Evolutionary conservation across 2,888 invertebrate genomes (phyloP).

Genomic region (Elmis aenea): DNA sequence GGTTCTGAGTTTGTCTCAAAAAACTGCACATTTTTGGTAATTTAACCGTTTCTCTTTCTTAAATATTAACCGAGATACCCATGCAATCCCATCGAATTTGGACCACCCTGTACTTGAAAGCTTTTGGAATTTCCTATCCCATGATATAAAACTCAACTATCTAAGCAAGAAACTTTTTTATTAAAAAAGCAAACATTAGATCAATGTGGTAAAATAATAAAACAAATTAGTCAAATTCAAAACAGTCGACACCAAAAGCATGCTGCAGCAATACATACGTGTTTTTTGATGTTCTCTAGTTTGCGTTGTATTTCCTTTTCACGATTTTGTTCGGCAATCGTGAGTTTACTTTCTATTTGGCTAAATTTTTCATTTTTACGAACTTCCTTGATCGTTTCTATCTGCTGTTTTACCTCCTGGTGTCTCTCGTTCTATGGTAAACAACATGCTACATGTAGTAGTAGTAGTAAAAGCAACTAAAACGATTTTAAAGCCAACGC

Average conservation of each 20-base stretch:
- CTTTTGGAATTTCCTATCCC: too few species aligned
- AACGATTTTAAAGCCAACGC: not conserved
- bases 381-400: conserved; percentile 31
- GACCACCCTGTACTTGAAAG: too few species aligned
- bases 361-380: conserved; percentile 47
- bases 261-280: too few species aligned
- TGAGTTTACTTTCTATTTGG: conserved; percentile 63
- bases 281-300: conserved; percentile 77
- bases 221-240: conserved; percentile 11
- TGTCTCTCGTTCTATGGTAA: conserved; percentile 53
- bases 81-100: too few species aligned
- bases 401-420: conserved; percentile 53
- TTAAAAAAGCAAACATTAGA: conserved; percentile 8
- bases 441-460: conserved; percentile 2
- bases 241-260: conserved; percentile 1
- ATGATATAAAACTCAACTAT: too few species aligned
- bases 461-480: conserved; percentile 6
- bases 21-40: too few species aligned
- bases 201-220: conserved; percentile 12
- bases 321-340: conserved; percentile 75
- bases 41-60: too few species aligned
- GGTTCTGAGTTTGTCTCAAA: too few species aligned
- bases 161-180: too few species aligned
- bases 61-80: too few species aligned
- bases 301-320: conserved; percentile 81